Evolutionary conservation across 2,888 invertebrate species (phyloP).

Genomic region (Oscheius onirici): DNA sequence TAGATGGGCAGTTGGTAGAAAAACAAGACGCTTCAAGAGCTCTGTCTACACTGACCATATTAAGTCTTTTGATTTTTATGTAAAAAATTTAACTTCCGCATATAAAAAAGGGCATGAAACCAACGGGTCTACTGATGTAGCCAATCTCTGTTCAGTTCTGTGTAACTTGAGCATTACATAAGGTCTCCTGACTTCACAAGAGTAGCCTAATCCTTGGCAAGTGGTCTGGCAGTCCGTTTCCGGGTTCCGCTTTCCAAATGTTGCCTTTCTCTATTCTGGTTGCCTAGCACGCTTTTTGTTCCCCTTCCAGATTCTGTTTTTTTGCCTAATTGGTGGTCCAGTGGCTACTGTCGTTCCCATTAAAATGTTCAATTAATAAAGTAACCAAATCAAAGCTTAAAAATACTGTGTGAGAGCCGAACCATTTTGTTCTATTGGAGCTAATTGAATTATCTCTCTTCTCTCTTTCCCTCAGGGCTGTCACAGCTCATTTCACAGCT

Average conservation of each 20-base stretch:
- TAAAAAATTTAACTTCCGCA: too few species aligned
- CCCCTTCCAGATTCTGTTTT: not conserved
- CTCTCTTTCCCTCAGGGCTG: not conserved
- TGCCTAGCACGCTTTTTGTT: not conserved
- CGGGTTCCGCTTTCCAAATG: not conserved
- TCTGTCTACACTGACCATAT: too few species aligned
- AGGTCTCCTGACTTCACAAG: too few species aligned
- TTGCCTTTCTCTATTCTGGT: not conserved
- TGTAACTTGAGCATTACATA: too few species aligned
- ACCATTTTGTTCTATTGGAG: not conserved
- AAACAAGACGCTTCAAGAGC: too few species aligned
- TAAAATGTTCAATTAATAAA: not conserved
- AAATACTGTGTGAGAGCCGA: not conserved
- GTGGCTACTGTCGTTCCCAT: not conserved
- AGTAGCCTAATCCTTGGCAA: not conserved
- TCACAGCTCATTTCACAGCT: not conserved
- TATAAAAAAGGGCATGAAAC: too few species aligned
- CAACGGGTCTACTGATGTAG: too few species aligned
- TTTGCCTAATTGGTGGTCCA: not conserved
- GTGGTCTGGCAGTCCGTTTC: not conserved
- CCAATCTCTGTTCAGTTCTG: too few species aligned
- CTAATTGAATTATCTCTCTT: slow-evolving; percentile 3
- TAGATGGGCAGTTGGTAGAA: too few species aligned
- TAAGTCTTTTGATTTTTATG: too few species aligned
- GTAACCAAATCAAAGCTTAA: not conserved